Evolutionary conservation across 2,113 vertebrate genomes (phyloP).

Genomic region (Prionailurus viverrinus): DNA sequence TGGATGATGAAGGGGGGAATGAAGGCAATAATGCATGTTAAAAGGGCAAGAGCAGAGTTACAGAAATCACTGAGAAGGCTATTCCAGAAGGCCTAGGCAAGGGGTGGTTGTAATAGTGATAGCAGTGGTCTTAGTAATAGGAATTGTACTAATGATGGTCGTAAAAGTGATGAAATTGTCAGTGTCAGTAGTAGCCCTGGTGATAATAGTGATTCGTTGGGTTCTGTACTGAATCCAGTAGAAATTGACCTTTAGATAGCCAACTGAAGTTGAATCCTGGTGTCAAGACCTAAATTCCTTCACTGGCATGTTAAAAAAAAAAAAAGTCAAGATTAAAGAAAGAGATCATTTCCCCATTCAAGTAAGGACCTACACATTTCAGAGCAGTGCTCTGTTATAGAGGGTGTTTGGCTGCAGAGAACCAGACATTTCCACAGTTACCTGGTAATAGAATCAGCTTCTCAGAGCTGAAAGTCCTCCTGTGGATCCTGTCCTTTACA

Average conservation of each 20-base stretch:
- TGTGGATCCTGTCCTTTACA: background rate
- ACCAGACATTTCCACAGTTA: background rate
- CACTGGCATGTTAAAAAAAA: constrained; percentile 19
- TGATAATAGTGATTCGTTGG: background rate
- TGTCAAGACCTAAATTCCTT: background rate
- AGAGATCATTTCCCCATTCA: background rate
- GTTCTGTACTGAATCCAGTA: background rate
- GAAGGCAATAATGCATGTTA: background rate
- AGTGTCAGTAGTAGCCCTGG: background rate
- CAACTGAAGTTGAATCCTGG: background rate
- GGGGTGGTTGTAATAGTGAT: background rate
- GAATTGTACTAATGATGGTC: background rate
- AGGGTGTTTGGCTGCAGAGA: background rate
- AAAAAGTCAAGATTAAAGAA: background rate
- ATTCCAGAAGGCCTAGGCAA: background rate
- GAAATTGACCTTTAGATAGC: background rate
- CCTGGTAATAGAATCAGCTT: background rate
- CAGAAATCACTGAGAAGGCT: background rate
- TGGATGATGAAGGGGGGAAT: background rate
- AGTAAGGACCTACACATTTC: background rate
- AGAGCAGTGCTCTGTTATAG: background rate
- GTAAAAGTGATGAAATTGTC: background rate
- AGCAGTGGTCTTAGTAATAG: background rate
- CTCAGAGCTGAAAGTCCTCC: background rate
- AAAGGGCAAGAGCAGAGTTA: background rate